Base-by-base conservation (phyloP, 2,113 vertebrate species). In the Epinephelus lanceolatus region DNA sequence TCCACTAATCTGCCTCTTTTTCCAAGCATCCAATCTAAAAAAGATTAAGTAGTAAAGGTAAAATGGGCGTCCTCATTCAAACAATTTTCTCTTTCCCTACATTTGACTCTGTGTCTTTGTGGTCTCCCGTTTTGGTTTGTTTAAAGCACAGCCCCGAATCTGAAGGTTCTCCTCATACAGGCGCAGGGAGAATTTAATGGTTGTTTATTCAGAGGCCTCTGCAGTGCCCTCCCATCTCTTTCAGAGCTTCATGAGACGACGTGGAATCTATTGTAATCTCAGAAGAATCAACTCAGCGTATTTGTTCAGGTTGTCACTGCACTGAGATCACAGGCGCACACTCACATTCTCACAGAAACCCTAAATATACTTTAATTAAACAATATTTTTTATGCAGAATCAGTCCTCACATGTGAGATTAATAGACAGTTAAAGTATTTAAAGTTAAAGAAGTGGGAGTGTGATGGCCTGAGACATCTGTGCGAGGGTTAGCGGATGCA, bases 161-260 rank as follows among this genome's bases (percentile, higher is more conserved):
- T 86, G 70, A 77, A 78, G 71, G 67, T 37, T 76, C 70, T 70
- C 75, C 80, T 91, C 79, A 81, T 73, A 51, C 65, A 80, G 88
- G 91, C 90, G 65, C 80, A 91, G 91, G 85, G 83, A 81, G 89
- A 91, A 90, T 92, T 94, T 94, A 94, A 95, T 90, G 89, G 93
- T 93, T 96, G 95, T 96, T 96, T 95, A 96, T 94, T 95, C 95
- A 95, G 92, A 94, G 94, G 88, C 92, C 93, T 92, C 94, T 73
- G 84, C 90, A 85, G 87, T 87, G 87, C 91, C 94, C 93, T 95
- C 91, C 91, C 83, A 86, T 94, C 89, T 88, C 94, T 94, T 94
- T 93, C 78, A 92, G 85, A 77, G 88, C 85, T 89, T 92, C 93
- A 91, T 89, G 94, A 93, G 93, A 94, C 87, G 92, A 95, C 91